Evolutionary conservation across 30 jellyfish, hydroid and myxozoan species (phyloP).

Genomic region (Chrysaora quinquecirrha): DNA sequence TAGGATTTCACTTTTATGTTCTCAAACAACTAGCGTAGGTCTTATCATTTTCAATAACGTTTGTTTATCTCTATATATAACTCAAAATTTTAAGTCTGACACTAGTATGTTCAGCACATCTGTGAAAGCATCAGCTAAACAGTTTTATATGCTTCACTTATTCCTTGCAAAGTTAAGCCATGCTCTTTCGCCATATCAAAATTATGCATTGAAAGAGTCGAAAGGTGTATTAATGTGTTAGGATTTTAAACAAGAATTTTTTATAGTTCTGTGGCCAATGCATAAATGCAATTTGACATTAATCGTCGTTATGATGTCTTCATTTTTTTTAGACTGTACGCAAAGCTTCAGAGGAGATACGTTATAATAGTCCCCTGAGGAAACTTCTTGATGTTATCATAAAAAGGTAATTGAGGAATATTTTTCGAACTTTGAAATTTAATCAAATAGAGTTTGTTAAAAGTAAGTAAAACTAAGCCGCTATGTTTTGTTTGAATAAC

Average conservation of each 20-base stretch:
- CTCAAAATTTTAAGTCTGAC: no score
- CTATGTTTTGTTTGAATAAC: neutral
- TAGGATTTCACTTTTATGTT: no score
- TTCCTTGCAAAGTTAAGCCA: no score
- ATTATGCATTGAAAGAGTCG: neutral
- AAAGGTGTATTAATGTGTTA: neutral
- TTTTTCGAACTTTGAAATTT: neutral
- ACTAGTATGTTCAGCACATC: no score
- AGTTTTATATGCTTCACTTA: no score
- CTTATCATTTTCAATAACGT: neutral
- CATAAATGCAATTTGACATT: no score
- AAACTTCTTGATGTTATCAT: slow-evolving; percentile 82
- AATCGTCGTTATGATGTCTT: neutral
- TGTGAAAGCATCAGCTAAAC: no score
- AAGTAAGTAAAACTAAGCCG: neutral
- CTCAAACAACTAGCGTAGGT: neutral
- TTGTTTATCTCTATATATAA: no score
- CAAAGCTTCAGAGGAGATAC: slow-evolving; percentile 92
- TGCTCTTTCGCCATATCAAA: no score
- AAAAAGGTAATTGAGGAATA: slow-evolving; percentile 49
- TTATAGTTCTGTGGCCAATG: no score
- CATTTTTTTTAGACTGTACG: slow-evolving; percentile 59
- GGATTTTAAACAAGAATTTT: neutral
- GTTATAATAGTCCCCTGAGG: slow-evolving; percentile 81
- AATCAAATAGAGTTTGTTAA: neutral